Conservation (phyloP, 1,140 invertebrate species). For the Anastrepha obliqua region DNA sequence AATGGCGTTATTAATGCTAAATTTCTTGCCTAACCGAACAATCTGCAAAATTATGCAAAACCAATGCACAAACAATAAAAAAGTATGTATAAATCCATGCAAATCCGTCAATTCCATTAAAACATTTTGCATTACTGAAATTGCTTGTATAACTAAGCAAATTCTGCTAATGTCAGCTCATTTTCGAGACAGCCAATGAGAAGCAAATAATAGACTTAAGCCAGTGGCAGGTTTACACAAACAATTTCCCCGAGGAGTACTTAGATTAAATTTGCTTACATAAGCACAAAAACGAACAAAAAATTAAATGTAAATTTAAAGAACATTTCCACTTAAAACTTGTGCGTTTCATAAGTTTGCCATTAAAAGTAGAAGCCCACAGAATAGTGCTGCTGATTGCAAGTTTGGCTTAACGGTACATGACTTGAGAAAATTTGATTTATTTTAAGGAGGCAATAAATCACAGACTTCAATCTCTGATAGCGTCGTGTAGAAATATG, state of each 20-base stretch:
- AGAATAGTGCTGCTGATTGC: not conserved
- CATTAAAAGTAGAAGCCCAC: not conserved
- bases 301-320: not conserved
- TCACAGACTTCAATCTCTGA: constrained; percentile 32
- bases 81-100: not conserved
- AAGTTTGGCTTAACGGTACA: constrained; percentile 41
- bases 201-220: not conserved
- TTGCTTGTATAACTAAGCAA: not conserved
- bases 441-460: constrained; percentile 34
- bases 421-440: constrained; percentile 7
- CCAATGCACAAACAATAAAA: not conserved
- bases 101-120: not conserved
- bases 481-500: not conserved
- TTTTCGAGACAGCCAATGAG: not conserved
- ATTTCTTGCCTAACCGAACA: not conserved
- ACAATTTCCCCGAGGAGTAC: not conserved
- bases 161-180: not conserved
- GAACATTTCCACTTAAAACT: constrained; percentile 28
- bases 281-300: constrained; percentile 24
- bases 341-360: not conserved
- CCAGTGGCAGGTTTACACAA: not conserved
- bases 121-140: not conserved
- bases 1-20: not conserved
- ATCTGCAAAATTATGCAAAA: not conserved
- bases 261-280: constrained; percentile 32